Evolutionary conservation across 2,888 invertebrate species (phyloP).

Genomic region (Hyposoter dolosus): DNA sequence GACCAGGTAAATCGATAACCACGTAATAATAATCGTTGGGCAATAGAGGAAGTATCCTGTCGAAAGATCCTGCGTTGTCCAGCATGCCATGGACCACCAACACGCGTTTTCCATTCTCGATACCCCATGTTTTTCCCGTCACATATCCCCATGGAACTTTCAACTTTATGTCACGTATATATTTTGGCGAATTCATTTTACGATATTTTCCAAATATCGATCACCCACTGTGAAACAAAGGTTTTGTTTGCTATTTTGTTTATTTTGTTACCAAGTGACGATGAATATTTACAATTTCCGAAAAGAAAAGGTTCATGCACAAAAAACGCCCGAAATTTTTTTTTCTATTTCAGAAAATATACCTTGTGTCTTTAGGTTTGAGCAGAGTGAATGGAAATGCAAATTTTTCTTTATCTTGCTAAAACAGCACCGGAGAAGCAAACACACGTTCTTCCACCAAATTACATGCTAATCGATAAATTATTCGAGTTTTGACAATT

Average conservation of each 20-base stretch:
- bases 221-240: background rate
- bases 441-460: background rate
- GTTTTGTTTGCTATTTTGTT: background rate
- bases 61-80: slow-evolving; percentile 85
- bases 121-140: slow-evolving; percentile 85
- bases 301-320: background rate
- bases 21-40: slow-evolving; percentile 82
- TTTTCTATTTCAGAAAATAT: background rate
- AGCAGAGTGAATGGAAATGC: background rate
- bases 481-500: background rate
- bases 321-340: background rate
- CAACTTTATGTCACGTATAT: slow-evolving; percentile 83
- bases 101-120: slow-evolving; percentile 74
- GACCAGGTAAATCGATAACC: slow-evolving; percentile 85
- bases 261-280: background rate
- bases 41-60: slow-evolving; percentile 82
- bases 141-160: slow-evolving; percentile 87
- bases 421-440: background rate
- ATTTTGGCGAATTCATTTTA: slow-evolving; percentile 40
- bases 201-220: background rate
- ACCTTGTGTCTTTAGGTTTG: background rate
- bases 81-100: slow-evolving; percentile 82
- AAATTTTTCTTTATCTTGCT: background rate
- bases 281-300: background rate
- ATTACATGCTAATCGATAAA: background rate